phyloP scores from a whole-genome alignment of 2,113 vertebrate species.

The Struthidea cinerea region DNA sequence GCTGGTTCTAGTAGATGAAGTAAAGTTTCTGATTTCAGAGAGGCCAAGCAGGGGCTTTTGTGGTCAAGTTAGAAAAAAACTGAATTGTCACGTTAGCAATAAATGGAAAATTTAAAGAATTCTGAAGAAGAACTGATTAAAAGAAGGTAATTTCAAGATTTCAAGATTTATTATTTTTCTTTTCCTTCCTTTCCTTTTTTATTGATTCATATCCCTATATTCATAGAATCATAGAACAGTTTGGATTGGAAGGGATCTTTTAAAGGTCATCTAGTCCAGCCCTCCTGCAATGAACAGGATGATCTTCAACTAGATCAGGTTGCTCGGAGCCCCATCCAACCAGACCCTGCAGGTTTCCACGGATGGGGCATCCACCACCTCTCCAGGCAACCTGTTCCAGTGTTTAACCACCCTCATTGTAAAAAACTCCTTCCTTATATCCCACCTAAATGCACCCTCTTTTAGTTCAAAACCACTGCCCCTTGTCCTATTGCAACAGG shows the following conservation, averaged over 20 bases:
- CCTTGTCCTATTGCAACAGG: neutral
- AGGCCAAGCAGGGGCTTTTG: neutral
- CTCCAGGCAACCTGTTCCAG: neutral
- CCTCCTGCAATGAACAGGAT: neutral
- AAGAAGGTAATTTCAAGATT: neutral
- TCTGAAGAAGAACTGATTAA: neutral
- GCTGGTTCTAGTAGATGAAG: neutral
- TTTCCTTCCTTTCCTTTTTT: neutral
- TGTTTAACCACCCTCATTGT: neutral
- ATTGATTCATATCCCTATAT: neutral
- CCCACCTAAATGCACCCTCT: neutral
- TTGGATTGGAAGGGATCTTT: neutral
- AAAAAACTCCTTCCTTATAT: neutral
- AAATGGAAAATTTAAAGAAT: neutral
- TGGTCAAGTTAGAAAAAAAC: neutral
- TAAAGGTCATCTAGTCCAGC: neutral
- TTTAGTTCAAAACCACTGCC: neutral
- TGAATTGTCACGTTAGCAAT: neutral
- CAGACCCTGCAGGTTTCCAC: neutral
- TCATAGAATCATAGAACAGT: neutral
- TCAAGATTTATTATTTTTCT: neutral
- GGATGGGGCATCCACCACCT: neutral
- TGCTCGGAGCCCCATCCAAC: neutral
- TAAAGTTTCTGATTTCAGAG: neutral
- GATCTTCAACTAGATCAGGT: neutral